A percentile compares a stretch with the other conserved stretches of the same genome.
Conservation (phyloP, 2,797 vertebrate species). For the Falco biarmicus region DNA sequence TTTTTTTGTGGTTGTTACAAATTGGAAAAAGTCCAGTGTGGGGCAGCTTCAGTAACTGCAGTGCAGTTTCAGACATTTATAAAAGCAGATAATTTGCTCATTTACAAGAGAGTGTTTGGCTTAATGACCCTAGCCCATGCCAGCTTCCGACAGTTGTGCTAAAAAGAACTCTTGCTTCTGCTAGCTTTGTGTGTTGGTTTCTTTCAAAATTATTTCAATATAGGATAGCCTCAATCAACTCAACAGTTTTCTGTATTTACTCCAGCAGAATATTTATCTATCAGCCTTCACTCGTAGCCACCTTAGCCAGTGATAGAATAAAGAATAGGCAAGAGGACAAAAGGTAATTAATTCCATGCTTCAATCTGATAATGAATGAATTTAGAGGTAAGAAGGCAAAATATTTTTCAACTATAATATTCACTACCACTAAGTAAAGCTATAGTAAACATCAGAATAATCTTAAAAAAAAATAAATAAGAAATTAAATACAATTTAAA, state of each 20-base stretch:
- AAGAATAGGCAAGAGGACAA: background rate
- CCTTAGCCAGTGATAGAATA: background rate
- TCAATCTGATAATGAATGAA: background rate
- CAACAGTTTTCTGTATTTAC: background rate
- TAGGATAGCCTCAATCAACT: background rate
- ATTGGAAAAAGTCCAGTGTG: background rate
- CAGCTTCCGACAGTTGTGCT: background rate
- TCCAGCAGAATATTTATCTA: background rate
- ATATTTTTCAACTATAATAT: background rate
- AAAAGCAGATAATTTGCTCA: background rate
- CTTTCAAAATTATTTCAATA: background rate
- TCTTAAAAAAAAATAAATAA: background rate
- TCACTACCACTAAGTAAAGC: background rate
- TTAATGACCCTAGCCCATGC: background rate
- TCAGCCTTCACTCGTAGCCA: background rate
- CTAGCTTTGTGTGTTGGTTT: background rate
- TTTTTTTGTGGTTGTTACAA: background rate
- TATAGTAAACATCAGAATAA: slow-evolving; percentile 21
- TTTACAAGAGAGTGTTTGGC: background rate
- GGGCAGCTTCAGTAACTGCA: background rate
- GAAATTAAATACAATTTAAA: background rate
- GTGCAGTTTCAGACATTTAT: background rate
- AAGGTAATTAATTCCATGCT: background rate
- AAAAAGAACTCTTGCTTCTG: background rate
- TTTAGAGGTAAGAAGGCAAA: background rate